Evolutionary conservation across 2,797 vertebrate genomes (phyloP), one percentile per base, ranked within the genome.

Genomic region (Melanotaenia pygmaea): DNA sequence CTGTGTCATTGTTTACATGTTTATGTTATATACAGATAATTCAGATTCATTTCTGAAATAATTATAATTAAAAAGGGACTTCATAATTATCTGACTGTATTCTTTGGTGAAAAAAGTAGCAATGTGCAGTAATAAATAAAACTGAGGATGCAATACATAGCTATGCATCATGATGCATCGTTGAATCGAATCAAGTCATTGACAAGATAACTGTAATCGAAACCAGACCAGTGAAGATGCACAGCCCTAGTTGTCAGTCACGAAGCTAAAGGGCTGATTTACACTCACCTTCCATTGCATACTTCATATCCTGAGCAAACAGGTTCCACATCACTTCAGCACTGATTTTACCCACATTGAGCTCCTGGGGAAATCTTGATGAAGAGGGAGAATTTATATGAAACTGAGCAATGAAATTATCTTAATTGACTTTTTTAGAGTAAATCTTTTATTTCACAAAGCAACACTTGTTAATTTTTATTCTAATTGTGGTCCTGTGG

Each of bases 261-360:
- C 53, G 13, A 73, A 12, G 14, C 26, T 54, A 32, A 35, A 32
- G 43, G 16, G 66, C 1, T 45, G 22, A 38, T 45, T 62, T 62
- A 32, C 45, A 88, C 96, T 96, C 85, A 99, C 98, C 98, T 89
- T 99, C 98, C 98, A 99, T 98, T 0, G 98, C 98, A 0, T 99
- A 99, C 91, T 98, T 99, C 98, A 99, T 99, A 88, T 99, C 98
- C 89, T 99, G 98, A 83, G 98, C 97, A 90, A 99, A 99, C 74
- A 99, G 94, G 85, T 97, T 99, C 98, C 98, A 99, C 98, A 99
- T 99, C 76, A 99, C 98, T 87, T 99, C 98, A 0, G 98, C 98
- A 0, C 98, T 99, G 93, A 99, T 99, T 92, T 99, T 99, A 62
- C 98, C 98, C 80, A 99, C 98, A 0, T 99, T 99, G 74, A 99